Percentiles rank a stretch among this genome's conserved stretches.
These are phyloP conservation scores for Dicranocentrus wangi DNA, from an alignment of 2,888 invertebrate genomes.

Conservation along the genomic window DNA sequence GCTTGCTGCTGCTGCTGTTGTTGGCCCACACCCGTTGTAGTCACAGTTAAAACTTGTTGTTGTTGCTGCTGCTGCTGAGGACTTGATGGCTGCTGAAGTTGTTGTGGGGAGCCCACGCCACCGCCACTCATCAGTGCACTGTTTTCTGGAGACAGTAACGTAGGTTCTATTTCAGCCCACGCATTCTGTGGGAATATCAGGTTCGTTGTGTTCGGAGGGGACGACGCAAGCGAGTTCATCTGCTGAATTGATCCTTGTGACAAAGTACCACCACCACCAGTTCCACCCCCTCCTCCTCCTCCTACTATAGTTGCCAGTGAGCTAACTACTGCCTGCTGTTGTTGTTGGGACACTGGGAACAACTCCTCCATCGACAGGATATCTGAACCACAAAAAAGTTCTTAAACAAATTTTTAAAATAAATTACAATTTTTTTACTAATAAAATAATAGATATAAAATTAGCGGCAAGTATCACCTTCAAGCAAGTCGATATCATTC, in stretches of 20 bases:
- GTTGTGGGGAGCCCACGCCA: conserved; percentile 22
- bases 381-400: conserved; percentile 16
- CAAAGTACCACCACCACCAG: too few relatives aligned
- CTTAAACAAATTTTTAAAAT: too few relatives aligned
- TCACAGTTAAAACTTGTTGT: not conserved
- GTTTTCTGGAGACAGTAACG: conserved; percentile 31
- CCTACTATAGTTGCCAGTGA: too few relatives aligned
- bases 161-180: conserved; percentile 46
- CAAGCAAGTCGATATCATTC: conserved; percentile 46
- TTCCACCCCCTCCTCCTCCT: too few relatives aligned
- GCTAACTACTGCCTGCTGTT: not conserved
- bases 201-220: conserved; percentile 44
- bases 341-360: conserved; percentile 5
- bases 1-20: conserved; percentile 5
- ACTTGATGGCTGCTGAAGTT: not conserved
- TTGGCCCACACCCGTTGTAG: conserved; percentile 1
- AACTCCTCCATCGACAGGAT: conserved; percentile 53
- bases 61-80: conserved; percentile 10
- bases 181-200: conserved; percentile 3
- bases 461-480: too few relatives aligned
- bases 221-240: not conserved
- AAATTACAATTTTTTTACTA: not conserved
- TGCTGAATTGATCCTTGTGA: not conserved
- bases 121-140: too few relatives aligned
- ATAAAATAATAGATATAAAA: not conserved